phyloP scores from a whole-genome alignment of 2,797 vertebrate genomes.

The Amblyraja radiata region DNA sequence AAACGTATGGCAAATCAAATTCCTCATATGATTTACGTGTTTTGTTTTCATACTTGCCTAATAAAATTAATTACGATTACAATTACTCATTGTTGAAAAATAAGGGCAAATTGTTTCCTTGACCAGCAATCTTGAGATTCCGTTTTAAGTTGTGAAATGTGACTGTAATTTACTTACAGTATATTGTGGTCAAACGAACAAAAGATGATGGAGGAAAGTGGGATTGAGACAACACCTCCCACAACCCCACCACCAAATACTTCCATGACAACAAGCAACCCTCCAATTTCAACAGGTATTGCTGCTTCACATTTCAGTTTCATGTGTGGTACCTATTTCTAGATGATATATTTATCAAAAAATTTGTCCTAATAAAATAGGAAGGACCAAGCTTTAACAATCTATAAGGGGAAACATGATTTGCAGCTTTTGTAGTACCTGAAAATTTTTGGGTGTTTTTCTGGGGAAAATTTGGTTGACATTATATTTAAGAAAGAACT shows the following conservation, averaged over 20 bases:
- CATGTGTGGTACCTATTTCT: background rate
- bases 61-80: background rate
- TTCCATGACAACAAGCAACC: constrained; percentile 38
- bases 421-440: background rate
- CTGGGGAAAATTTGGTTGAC: background rate
- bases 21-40: too few species aligned
- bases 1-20: too few species aligned
- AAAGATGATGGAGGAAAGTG: constrained; percentile 98
- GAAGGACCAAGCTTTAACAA: background rate
- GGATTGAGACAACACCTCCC: constrained; percentile 85
- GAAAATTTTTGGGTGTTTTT: background rate
- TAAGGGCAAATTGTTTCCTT: background rate
- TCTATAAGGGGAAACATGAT: background rate
- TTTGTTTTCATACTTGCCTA: too few species aligned
- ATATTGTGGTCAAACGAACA: constrained; percentile 37
- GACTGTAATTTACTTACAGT: background rate
- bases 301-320: background rate
- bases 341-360: background rate
- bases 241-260: constrained; percentile 63
- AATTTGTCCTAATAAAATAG: background rate
- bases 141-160: background rate
- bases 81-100: background rate
- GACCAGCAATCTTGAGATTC: background rate
- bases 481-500: background rate
- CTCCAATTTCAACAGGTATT: constrained; percentile 40